Evolutionary conservation across 2,888 invertebrate species (phyloP).

Genomic region (Tromatobia lineatoria): DNA sequence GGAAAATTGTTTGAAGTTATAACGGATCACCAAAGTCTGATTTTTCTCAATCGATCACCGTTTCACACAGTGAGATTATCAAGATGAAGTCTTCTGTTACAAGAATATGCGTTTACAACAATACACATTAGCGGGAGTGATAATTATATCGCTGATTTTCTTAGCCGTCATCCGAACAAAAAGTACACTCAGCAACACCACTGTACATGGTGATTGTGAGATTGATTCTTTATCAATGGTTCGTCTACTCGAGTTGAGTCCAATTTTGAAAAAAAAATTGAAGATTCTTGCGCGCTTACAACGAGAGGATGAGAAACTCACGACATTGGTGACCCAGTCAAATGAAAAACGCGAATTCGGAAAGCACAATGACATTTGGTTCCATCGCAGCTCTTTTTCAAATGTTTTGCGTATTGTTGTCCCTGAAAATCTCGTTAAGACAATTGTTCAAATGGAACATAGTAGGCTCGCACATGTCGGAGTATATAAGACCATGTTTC

Average conservation of each 20-base stretch:
- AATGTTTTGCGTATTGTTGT: slow-evolving; percentile 1
- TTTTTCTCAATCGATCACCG: slow-evolving; percentile 72
- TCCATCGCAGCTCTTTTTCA: background rate
- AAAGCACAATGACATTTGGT: slow-evolving; percentile 14
- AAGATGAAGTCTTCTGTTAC: slow-evolving; percentile 72
- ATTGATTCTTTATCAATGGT: slow-evolving; percentile 26
- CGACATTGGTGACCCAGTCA: background rate
- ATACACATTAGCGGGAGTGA: slow-evolving; percentile 70
- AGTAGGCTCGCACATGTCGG: slow-evolving; percentile 35
- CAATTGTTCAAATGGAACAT: slow-evolving; percentile 35
- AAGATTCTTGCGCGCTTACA: slow-evolving; percentile 1
- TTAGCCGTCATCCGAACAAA: slow-evolving; percentile 70
- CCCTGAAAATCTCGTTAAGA: background rate
- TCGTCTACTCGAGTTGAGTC: slow-evolving; percentile 26
- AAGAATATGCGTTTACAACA: slow-evolving; percentile 71
- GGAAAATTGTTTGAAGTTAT: slow-evolving; percentile 69
- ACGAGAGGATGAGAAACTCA: slow-evolving; percentile 4
- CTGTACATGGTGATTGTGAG: slow-evolving; percentile 13
- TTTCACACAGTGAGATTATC: slow-evolving; percentile 69
- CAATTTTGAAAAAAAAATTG: background rate
- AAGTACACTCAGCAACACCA: background rate
- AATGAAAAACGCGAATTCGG: slow-evolving; percentile 15
- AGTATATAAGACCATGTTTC: slow-evolving; percentile 28
- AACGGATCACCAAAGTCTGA: slow-evolving; percentile 62
- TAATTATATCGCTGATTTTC: slow-evolving; percentile 71